Evolutionary conservation across 2,888 invertebrate genomes (phyloP).

Genomic region (Eristalis tenax): DNA sequence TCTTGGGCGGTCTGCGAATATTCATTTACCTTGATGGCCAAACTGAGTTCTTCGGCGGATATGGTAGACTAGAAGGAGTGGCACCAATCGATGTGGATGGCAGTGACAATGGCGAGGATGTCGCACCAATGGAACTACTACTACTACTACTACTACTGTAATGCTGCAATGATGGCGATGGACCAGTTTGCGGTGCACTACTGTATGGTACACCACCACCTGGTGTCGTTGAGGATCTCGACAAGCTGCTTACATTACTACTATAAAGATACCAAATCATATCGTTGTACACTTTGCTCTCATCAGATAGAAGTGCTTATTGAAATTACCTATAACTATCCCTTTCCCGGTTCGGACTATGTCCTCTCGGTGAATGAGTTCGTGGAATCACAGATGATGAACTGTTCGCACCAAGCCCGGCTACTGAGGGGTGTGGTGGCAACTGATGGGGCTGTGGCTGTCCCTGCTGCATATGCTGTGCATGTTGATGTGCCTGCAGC

Average conservation of each 20-base stretch:
- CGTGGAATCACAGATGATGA: conserved; percentile 82
- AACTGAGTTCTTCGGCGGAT: conserved; percentile 76
- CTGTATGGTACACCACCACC: conserved; percentile 74
- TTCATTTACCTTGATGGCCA: conserved; percentile 73
- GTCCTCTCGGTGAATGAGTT: conserved; percentile 89
- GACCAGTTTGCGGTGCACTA: conserved; percentile 75
- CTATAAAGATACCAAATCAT: conserved; percentile 80
- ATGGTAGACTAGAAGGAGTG: conserved; percentile 77
- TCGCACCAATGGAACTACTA: conserved; percentile 74
- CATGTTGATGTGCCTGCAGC: conserved; percentile 66
- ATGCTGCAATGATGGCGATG: conserved; percentile 78
- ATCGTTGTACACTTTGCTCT: neutral
- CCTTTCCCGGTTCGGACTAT: conserved; percentile 90
- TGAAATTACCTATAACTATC: conserved; percentile 90
- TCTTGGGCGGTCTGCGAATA: neutral
- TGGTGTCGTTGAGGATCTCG: conserved; percentile 84
- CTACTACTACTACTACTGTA: conserved; percentile 73
- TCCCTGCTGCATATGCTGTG: conserved; percentile 72
- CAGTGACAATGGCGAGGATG: conserved; percentile 78
- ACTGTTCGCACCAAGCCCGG: conserved; percentile 74
- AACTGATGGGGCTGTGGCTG: conserved; percentile 71
- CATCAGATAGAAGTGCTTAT: conserved; percentile 4
- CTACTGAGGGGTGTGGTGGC: conserved; percentile 73
- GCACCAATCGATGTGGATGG: conserved; percentile 75
- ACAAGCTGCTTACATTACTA: conserved; percentile 92